Percentiles rank a stretch among this genome's conserved stretches.
phyloP scores from a whole-genome alignment of 2,888 invertebrate species.

The Tenthredo distinguenda region DNA sequence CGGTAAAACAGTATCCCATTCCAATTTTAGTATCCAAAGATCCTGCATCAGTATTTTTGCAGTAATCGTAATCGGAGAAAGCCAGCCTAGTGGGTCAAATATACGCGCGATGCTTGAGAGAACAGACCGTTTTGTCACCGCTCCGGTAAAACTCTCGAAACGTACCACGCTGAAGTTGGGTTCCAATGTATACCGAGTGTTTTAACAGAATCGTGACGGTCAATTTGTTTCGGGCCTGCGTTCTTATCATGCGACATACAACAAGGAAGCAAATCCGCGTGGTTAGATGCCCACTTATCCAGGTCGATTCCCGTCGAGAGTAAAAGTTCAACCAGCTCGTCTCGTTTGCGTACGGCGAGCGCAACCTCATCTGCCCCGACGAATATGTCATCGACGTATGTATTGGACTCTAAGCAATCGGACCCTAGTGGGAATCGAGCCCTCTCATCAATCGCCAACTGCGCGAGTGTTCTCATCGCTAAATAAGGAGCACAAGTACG shows the following conservation, averaged over 20 bases:
- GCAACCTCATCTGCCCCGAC: slow-evolving; percentile 46
- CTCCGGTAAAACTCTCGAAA: neutral
- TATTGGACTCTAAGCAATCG: neutral
- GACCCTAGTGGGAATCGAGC: slow-evolving; percentile 45
- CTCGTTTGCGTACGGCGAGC: slow-evolving; percentile 22
- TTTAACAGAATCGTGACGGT: neutral
- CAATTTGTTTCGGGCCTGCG: slow-evolving; percentile 1
- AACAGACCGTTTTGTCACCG: neutral
- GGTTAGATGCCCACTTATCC: neutral
- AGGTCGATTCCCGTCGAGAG: neutral
- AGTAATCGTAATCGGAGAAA: slow-evolving; percentile 8
- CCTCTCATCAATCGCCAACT: slow-evolving; percentile 44
- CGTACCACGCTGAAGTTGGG: neutral
- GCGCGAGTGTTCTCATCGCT: slow-evolving; percentile 46
- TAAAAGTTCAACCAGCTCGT: neutral
- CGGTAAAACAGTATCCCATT: neutral
- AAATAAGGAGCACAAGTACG: slow-evolving; percentile 50
- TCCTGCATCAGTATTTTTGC: slow-evolving; percentile 33
- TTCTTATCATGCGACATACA: neutral
- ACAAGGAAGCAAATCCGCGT: neutral
- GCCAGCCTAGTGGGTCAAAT: slow-evolving; percentile 34
- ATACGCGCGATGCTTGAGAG: neutral
- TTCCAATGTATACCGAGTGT: slow-evolving; percentile 35
- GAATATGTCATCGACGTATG: slow-evolving; percentile 55
- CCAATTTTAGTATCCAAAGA: slow-evolving; percentile 9